Evolutionary conservation across 2,888 invertebrate species (phyloP), one percentile per base, ranked within the genome.

Genomic region (Drosophila kokeensis): DNA sequence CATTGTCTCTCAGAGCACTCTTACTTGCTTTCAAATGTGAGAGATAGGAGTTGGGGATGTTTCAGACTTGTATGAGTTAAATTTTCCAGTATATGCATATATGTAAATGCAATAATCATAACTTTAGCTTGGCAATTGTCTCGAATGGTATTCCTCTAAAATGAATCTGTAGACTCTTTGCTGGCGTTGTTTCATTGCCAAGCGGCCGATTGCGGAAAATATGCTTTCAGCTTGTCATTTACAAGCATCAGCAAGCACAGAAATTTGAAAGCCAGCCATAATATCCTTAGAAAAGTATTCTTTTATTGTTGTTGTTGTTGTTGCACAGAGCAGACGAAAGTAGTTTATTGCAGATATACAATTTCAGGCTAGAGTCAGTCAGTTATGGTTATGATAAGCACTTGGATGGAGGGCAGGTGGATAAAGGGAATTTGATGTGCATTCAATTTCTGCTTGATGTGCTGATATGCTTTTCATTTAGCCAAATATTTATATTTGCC

Each of bases 371-470:
- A 21, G 18, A 53, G 21, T 42, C 65, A 61, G 21, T 27, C 24
- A 52, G 45, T 53, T 58, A 32, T 49, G 61, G 40, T 29, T 54
- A 45, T 49, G 29, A 30, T 30, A 54, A 29, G 53, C 11, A 57
- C 32, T 32, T 32, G 32, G 32, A 24, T 13, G 27, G 29, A 27
- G n/a, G 53, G 60, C 62, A 15, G 27, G 61, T 49, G 29, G 36
- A 66, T 42, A 11, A 69, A 69, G 4, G 45, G 24, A 71, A 82
- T 75, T 75, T 68, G 73, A 68, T 58, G 62, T 67, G 66, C 76
- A 63, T 84, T 77, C 73, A 73, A 77, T 76, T 73, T 81, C 64
- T 57, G 67, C 59, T 59, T 74, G 69, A 72, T 76, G 66, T 53
- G 59, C 45, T 57, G 48, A 53, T 42, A 76, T 24, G 24, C 24